Percentiles rank a stretch among this genome's conserved stretches.
phyloP scores from a whole-genome alignment of 2,797 vertebrate species.

The Nothura maculosa region DNA sequence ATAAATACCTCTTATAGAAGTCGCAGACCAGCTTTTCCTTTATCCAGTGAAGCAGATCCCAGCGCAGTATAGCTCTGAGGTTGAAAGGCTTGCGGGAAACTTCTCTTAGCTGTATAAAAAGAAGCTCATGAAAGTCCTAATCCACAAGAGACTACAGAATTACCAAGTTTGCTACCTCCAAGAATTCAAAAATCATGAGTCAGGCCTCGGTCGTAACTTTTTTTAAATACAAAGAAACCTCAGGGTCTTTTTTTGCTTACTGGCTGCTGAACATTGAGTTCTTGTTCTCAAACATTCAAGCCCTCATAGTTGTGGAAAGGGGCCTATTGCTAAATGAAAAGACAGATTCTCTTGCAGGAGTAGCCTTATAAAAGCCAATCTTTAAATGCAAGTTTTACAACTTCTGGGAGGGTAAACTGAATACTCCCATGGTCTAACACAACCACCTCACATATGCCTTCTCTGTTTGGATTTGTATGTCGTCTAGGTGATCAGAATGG shows the following conservation, averaged over 20 bases:
- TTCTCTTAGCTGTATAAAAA: not conserved
- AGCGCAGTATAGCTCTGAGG: fast-evolving
- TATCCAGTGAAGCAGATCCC: constrained; percentile 13
- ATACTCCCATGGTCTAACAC: not conserved
- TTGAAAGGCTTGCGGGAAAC: constrained; percentile 17
- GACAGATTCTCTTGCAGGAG: not conserved
- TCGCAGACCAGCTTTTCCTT: constrained; percentile 1
- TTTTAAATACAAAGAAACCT: not conserved
- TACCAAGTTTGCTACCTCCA: not conserved
- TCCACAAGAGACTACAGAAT: not conserved
- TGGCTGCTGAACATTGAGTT: constrained; percentile 23
- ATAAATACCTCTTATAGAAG: not conserved
- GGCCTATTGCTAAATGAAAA: constrained; percentile 33
- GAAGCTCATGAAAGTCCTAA: not conserved
- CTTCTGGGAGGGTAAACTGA: not conserved
- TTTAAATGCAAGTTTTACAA: not conserved
- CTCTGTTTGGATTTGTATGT: not conserved
- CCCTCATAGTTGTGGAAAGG: not conserved
- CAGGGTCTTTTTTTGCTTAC: constrained; percentile 29
- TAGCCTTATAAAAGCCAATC: not conserved
- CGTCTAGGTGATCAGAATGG: not conserved
- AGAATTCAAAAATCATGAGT: constrained; percentile 22
- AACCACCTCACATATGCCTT: not conserved
- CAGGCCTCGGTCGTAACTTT: not conserved
- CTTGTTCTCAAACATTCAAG: constrained; percentile 1